Conservation (phyloP, 2,888 invertebrate genomes). For the Leptopilina syphax region DNA sequence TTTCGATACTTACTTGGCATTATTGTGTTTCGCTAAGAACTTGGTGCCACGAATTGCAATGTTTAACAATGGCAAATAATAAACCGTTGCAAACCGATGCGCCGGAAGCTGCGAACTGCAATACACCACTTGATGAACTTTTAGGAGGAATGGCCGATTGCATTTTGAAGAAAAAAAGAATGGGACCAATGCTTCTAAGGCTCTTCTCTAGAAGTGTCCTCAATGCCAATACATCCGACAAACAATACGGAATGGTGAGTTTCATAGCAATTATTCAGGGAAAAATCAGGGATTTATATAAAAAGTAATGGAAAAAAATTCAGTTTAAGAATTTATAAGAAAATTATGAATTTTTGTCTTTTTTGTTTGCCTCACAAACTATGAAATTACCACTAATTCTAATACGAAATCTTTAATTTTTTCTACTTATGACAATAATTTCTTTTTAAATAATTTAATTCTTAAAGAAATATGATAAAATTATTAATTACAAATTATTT, state of each 20-base stretch:
- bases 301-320: too few species aligned
- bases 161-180: constrained; percentile 83
- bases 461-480: too few species aligned
- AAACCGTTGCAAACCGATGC: constrained; percentile 75
- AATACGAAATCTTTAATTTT: too few species aligned
- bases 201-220: constrained; percentile 83
- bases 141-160: constrained; percentile 81
- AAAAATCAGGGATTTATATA: too few species aligned
- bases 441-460: too few species aligned
- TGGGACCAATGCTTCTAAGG: constrained; percentile 83
- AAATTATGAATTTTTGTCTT: too few species aligned
- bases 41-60: constrained; percentile 89
- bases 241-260: constrained; percentile 78
- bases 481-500: too few species aligned
- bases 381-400: too few species aligned
- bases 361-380: too few species aligned
- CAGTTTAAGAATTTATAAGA: too few species aligned
- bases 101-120: constrained; percentile 66
- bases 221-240: constrained; percentile 77
- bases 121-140: constrained; percentile 68
- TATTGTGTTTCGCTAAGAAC: constrained; percentile 85
- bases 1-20: constrained; percentile 82
- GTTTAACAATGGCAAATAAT: constrained; percentile 85
- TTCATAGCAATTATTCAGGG: too few species aligned
- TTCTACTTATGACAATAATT: too few species aligned